These are phyloP conservation scores for Helicoverpa zea DNA, from an alignment of 1,140 invertebrate genomes.

Conservation along the genomic window DNA sequence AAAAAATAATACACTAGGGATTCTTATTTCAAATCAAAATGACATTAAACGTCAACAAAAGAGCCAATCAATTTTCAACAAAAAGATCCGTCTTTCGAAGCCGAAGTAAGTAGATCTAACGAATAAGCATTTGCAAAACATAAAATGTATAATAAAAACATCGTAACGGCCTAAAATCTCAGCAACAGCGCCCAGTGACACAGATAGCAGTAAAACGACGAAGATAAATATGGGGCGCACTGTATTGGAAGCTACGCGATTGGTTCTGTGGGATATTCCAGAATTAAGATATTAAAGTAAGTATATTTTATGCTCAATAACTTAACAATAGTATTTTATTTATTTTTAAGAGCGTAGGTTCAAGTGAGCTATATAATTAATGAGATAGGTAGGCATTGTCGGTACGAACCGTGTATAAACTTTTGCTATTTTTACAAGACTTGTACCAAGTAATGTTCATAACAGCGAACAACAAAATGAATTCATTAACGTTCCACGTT, in stretches of 20 bases:
- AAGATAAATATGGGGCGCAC: constrained; percentile 31
- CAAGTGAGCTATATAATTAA: no score
- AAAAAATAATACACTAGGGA: background rate
- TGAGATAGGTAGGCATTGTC: no score
- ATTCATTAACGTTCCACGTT: no score
- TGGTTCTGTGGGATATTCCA: background rate
- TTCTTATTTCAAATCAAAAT: constrained; percentile 27
- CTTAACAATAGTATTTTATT: no score
- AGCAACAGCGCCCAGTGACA: constrained; percentile 37
- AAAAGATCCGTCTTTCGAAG: constrained; percentile 22
- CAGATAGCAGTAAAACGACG: constrained; percentile 43
- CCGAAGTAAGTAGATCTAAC: constrained; percentile 32
- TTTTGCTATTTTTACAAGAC: no score
- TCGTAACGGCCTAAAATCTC: constrained; percentile 43
- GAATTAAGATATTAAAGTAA: no score
- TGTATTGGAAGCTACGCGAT: constrained; percentile 21
- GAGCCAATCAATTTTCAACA: constrained; percentile 17
- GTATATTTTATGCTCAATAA: no score
- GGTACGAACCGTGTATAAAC: no score
- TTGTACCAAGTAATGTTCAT: no score
- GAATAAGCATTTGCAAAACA: constrained; percentile 41
- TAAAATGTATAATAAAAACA: constrained; percentile 45
- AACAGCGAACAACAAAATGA: no score
- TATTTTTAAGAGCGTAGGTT: no score
- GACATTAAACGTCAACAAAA: constrained; percentile 31